Evolutionary conservation across 2,797 vertebrate species (phyloP).

Genomic region (Galagoides demidoff): DNA sequence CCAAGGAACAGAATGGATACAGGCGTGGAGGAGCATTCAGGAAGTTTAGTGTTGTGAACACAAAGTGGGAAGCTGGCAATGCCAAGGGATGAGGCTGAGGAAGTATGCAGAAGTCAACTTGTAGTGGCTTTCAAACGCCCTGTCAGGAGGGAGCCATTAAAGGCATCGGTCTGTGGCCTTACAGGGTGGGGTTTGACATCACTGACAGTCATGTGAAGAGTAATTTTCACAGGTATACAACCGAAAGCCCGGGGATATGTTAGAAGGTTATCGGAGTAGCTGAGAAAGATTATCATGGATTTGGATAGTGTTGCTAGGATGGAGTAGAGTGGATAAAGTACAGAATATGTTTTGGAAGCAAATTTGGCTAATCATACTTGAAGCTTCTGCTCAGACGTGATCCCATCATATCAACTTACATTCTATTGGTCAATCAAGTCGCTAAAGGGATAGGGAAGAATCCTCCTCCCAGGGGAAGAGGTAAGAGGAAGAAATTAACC

Average conservation of each 20-base stretch:
- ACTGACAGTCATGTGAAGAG: neutral
- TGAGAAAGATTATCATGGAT: neutral
- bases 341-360: neutral
- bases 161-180: neutral
- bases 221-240: neutral
- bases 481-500: neutral
- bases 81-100: neutral
- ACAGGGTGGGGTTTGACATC: neutral
- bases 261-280: neutral
- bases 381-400: neutral
- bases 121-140: neutral
- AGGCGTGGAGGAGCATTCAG: neutral
- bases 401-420: neutral
- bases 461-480: neutral
- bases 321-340: neutral
- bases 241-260: neutral
- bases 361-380: neutral
- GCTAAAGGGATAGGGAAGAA: neutral
- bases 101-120: neutral
- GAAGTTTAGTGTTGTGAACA: neutral
- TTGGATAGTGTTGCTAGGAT: neutral
- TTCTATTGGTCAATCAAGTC: neutral
- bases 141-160: neutral
- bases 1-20: neutral
- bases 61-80: neutral